Conservation (phyloP, 1,140 invertebrate genomes). For the Calosoma granatense region DNA sequence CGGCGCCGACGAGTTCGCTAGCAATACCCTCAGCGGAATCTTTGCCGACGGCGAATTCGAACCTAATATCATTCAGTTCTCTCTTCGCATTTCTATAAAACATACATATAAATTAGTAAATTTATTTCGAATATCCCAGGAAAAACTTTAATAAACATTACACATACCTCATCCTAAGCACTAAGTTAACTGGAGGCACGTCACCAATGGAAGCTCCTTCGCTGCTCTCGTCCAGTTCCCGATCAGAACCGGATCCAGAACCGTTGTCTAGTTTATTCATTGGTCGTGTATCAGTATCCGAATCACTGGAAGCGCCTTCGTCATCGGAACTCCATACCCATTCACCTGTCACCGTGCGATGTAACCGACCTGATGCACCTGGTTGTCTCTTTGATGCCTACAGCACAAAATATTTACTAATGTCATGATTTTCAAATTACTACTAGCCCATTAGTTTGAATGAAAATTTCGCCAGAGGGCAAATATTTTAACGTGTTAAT, state of each 20-base stretch:
- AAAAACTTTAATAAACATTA: slow-evolving; percentile 9
- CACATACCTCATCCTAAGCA: slow-evolving; percentile 60
- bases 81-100: slow-evolving; percentile 67
- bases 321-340: slow-evolving; percentile 97
- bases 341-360: slow-evolving; percentile 90
- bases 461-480: too few relatives aligned
- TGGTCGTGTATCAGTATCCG: slow-evolving; percentile 40
- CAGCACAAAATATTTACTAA: too few relatives aligned
- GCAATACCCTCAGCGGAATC: slow-evolving; percentile 93
- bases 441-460: too few relatives aligned
- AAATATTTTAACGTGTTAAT: too few relatives aligned
- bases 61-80: slow-evolving; percentile 95
- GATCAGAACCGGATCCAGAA: slow-evolving; percentile 81
- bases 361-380: slow-evolving; percentile 81
- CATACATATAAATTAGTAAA: neutral
- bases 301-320: slow-evolving; percentile 46
- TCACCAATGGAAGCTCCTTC: slow-evolving; percentile 35
- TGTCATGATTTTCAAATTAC: too few relatives aligned
- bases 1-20: slow-evolving; percentile 85
- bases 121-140: neutral
- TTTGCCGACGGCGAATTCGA: slow-evolving; percentile 86
- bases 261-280: slow-evolving; percentile 54
- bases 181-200: slow-evolving; percentile 53
- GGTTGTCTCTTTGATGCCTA: slow-evolving; percentile 73
- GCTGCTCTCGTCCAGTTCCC: slow-evolving; percentile 40